Conservation (phyloP, 2,888 invertebrate species). For the Pardosa pseudoannulata region DNA sequence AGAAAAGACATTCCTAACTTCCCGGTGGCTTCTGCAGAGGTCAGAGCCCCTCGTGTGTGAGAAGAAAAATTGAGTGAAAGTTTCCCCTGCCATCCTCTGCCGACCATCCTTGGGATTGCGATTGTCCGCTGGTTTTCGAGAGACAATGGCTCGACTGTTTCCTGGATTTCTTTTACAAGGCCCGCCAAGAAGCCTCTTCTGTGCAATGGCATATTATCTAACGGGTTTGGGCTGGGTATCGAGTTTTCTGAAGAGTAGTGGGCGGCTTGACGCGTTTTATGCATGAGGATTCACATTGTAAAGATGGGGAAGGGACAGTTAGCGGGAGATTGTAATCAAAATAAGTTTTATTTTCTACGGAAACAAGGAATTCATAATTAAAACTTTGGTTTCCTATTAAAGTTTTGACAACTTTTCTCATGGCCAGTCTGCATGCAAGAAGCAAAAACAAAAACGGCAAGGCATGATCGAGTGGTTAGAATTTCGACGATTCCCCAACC, state of each 20-base stretch:
- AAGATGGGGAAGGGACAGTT: too few relatives aligned
- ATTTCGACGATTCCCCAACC: too few relatives aligned
- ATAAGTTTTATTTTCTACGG: too few relatives aligned
- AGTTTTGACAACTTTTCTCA: too few relatives aligned
- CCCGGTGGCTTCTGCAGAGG: not conserved
- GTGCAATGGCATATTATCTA: not conserved
- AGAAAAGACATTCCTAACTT: not conserved
- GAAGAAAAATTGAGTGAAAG: slow-evolving; percentile 44
- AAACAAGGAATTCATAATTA: too few relatives aligned
- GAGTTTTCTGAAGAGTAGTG: not conserved
- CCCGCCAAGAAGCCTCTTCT: not conserved
- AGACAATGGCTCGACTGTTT: slow-evolving; percentile 2
- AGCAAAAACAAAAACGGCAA: too few relatives aligned
- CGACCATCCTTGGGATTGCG: slow-evolving; percentile 47
- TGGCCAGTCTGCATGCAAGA: too few relatives aligned
- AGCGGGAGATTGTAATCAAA: too few relatives aligned
- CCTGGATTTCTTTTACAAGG: not conserved
- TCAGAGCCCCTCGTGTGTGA: slow-evolving; percentile 32
- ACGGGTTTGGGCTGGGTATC: not conserved
- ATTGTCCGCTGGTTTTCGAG: not conserved
- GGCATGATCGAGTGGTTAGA: too few relatives aligned
- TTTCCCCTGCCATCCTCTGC: slow-evolving; percentile 49
- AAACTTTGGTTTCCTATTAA: too few relatives aligned
- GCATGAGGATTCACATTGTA: too few relatives aligned
- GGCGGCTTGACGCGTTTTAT: too few relatives aligned